Evolutionary conservation across 92 coral and sea anemone genomes (phyloP).

Genomic region (Zoanthus solanderi): DNA sequence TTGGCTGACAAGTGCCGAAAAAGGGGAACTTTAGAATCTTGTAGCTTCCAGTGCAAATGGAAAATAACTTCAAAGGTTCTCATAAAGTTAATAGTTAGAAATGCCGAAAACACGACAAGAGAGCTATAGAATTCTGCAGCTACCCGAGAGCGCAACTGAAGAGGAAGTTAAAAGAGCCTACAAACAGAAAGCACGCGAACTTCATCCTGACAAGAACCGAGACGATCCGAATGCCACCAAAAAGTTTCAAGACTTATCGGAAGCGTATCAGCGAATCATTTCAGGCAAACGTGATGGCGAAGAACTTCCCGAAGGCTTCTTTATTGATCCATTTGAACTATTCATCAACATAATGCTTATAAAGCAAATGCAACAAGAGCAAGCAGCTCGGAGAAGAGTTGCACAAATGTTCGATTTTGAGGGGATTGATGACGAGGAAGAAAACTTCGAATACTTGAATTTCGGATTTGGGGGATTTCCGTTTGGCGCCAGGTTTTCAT

Average conservation of each 20-base stretch:
- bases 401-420: constrained; percentile 35
- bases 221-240: constrained; percentile 67
- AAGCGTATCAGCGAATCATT: constrained; percentile 70
- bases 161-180: constrained; percentile 78
- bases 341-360: constrained; percentile 62
- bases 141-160: constrained; percentile 69
- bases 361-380: constrained; percentile 49
- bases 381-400: constrained; percentile 53
- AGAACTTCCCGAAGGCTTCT: constrained; percentile 52
- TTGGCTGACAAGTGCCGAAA: no score
- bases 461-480: constrained; percentile 34
- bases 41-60: no score
- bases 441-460: background rate
- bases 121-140: constrained; percentile 72
- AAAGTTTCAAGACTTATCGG: constrained; percentile 75
- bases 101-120: constrained; percentile 77
- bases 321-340: constrained; percentile 53
- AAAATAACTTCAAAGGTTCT: background rate
- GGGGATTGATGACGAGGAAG: constrained; percentile 40
- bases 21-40: no score
- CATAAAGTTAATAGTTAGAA: background rate
- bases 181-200: constrained; percentile 78
- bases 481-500: constrained; percentile 18
- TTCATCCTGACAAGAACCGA: constrained; percentile 85
- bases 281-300: constrained; percentile 47